phyloP scores from a whole-genome alignment of 2,113 vertebrate species.

The Axis porcinus region DNA sequence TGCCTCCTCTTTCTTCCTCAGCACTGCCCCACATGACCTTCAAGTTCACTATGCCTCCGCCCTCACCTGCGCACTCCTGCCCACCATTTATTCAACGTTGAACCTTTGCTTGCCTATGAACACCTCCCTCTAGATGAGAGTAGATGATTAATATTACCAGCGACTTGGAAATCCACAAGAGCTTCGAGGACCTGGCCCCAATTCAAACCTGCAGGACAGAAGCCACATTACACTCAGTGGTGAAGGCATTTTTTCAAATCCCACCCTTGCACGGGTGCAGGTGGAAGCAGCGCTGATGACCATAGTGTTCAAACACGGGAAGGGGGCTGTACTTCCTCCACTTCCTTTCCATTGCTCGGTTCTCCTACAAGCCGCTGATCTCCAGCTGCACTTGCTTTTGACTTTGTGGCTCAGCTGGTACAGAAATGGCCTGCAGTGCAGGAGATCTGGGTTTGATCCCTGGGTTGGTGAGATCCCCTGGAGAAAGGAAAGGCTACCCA shows the following conservation, averaged over 20 bases:
- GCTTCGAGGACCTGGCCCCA: not conserved
- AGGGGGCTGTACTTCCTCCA: not conserved
- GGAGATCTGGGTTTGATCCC: not conserved
- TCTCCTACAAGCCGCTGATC: not conserved
- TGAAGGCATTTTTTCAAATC: not conserved
- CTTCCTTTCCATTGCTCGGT: not conserved
- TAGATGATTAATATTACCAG: not conserved
- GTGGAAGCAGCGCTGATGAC: not conserved
- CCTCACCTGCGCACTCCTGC: not conserved
- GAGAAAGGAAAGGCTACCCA: not conserved
- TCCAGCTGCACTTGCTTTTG: not conserved
- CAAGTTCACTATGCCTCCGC: not conserved
- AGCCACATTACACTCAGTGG: slow-evolving; percentile 6
- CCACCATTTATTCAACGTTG: not conserved
- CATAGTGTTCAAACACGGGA: not conserved
- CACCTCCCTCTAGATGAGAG: not conserved
- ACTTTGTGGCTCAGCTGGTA: not conserved
- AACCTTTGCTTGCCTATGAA: not conserved
- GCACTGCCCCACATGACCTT: not conserved
- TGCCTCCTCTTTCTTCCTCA: not conserved
- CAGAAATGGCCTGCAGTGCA: not conserved
- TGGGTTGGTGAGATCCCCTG: not conserved
- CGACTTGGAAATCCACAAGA: not conserved
- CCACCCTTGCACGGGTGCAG: not conserved
- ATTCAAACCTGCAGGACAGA: not conserved